A percentile compares a stretch with the other conserved stretches of the same genome.
These are phyloP conservation scores for Coenonympha glycerion DNA, from an alignment of 2,888 invertebrate species.

Conservation along the genomic window DNA sequence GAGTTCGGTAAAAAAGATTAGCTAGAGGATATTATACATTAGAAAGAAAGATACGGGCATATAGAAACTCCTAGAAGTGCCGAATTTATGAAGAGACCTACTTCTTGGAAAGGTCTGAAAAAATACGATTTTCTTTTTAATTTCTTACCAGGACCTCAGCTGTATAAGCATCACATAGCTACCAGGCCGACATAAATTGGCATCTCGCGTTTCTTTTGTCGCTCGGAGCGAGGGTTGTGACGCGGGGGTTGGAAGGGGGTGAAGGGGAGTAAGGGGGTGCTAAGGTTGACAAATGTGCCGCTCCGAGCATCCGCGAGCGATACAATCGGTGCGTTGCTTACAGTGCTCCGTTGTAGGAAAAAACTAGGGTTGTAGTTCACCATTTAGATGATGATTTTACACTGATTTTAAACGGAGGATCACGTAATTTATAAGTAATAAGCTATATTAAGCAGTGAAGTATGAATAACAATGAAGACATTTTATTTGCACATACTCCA, in stretches of 20 bases:
- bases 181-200: slow-evolving; percentile 51
- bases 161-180: slow-evolving; percentile 27
- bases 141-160: slow-evolving; percentile 20
- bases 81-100: no score
- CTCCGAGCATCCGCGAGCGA: slow-evolving; percentile 74
- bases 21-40: no score
- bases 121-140: slow-evolving; percentile 5
- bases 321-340: slow-evolving; percentile 77
- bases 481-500: no score
- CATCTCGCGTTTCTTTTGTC: slow-evolving; percentile 64
- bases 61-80: no score
- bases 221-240: slow-evolving; percentile 30
- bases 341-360: slow-evolving; percentile 77
- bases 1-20: no score
- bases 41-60: no score
- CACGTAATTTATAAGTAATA: no score
- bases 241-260: slow-evolving; percentile 35
- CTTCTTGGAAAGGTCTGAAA: no score
- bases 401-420: no score
- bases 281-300: slow-evolving; percentile 76
- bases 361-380: slow-evolving; percentile 66
- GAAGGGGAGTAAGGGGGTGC: slow-evolving; percentile 42
- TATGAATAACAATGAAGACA: no score
- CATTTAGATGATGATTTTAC: no score
- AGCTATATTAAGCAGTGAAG: no score